Evolutionary conservation across 2,888 invertebrate species (phyloP), one percentile per base, ranked within the genome.

Genomic region (Euclidia mi): DNA sequence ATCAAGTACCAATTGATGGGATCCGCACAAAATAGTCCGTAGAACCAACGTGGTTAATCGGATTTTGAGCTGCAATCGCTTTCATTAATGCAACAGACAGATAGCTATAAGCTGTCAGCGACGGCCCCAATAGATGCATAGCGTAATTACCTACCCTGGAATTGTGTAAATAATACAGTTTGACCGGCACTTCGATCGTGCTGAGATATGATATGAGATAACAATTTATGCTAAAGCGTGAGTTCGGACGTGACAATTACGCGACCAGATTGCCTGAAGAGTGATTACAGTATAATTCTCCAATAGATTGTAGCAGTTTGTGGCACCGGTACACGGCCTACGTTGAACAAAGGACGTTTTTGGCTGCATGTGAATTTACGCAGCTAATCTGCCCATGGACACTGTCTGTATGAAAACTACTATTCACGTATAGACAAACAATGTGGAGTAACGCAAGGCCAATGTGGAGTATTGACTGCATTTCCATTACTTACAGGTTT

Each of bases 21-120:
- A 76, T 74, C 64, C 70, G 76, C 60, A 70, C 75, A 73, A 77
- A 78, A 82, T 77, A 75, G 73, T 74, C n/a, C n/a, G n/a, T n/a
- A 70, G 74, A 68, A 76, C 73, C 65, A 70, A 69, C 71, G 65
- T 71, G 71, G 78, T 71, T 81, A 80, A 86, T 84, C 84, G 81
- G 83, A 81, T 86, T 84, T 65, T 65, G 70, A 72, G 57, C 61
- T 71, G 71, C 74, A 70, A 81, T 78, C 72, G 78, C 71, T 81
- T 85, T 84, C 79, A 82, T 81, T 81, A 84, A 82, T 81, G 79
- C 81, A 75, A 67, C 62, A 67, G 63, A 66, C 76, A 64, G 59
- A n/a, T n/a, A 67, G 59, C 69, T 75, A 69, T 77, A 74, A 74
- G 66, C 81, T 70, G 59, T 66, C 65, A 66, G 56, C 45, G 45